Evolutionary conservation across 2,797 vertebrate species (phyloP), one percentile per base, ranked within the genome.

Genomic region (Falco columbarius): DNA sequence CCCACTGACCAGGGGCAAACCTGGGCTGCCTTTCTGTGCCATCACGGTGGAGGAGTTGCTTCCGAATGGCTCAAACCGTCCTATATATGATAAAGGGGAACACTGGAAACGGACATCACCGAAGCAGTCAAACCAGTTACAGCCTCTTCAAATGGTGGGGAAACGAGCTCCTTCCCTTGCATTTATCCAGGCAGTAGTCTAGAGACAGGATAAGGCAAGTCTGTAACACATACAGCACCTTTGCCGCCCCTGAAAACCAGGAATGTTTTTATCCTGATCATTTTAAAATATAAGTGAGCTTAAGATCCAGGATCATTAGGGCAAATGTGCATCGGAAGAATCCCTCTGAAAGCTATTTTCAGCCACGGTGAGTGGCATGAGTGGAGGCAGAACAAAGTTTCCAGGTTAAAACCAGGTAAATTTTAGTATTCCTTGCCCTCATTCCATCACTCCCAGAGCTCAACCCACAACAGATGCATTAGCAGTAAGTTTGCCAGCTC

Each of bases 41-140:
- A 49, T 4, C 74, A 3, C 49, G 23, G 1, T 0, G 20, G 7
- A 29, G 20, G 11, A 9, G 6, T 83, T 68, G 29, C 38, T 54
- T n/a, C 68, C 8, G 4, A 61, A 12, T 2, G 29, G 13, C 12
- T 56, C 7, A 4, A 38, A 3, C 20, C 10, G 0, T 12, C 24
- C 47, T 38, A 7, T 1, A 4, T 8, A 2, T 4, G 3, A 14
- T 12, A 68, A 42, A 55, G 46, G 4, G 26, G 30, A 71, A 32
- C 9, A 3, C 10, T 74, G 49, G n/a, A 29, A 61, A 38, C 1
- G 22, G 38, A 16, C 58, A 27, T 5, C 23, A 7, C 5, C 32
- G 46, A 58, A 21, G 29, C 36, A 62, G 26, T 12, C 26, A 32
- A 12, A 73, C 0, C 66, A 47, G 54, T 12, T 6, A 32, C 11